phyloP scores from a whole-genome alignment of 1,140 invertebrate species.

The Berghia stephanieae region DNA sequence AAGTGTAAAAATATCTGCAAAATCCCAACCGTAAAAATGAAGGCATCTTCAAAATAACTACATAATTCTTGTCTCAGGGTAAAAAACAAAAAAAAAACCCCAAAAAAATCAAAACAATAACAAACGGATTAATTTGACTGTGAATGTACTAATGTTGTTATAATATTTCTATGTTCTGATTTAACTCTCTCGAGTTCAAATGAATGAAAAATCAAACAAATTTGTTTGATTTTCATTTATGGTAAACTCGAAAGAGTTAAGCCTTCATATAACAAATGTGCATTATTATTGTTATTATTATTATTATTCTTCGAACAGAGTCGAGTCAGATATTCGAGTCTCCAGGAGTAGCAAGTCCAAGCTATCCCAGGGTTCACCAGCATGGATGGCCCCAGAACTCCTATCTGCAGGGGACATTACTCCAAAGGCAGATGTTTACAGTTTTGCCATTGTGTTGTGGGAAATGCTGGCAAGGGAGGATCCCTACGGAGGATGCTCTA shows the following conservation, averaged over 20 bases:
- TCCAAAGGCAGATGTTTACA: conserved; percentile 89
- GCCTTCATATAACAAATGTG: neutral
- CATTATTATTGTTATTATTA: neutral
- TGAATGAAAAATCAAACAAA: too few relatives aligned
- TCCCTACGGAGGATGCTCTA: conserved; percentile 84
- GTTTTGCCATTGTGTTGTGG: conserved; percentile 96
- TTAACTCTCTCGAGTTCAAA: too few relatives aligned
- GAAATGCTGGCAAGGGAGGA: conserved; percentile 93
- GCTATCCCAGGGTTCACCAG: conserved; percentile 40
- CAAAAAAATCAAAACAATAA: too few relatives aligned
- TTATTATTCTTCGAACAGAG: conserved; percentile 39
- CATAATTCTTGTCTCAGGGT: too few relatives aligned
- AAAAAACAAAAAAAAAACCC: too few relatives aligned
- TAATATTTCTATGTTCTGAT: too few relatives aligned
- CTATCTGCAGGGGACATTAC: conserved; percentile 56
- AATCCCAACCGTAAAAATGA: too few relatives aligned
- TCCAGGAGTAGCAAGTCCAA: conserved; percentile 38
- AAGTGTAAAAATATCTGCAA: too few relatives aligned
- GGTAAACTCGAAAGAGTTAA: neutral
- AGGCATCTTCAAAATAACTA: too few relatives aligned
- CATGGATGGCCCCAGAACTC: conserved; percentile 62
- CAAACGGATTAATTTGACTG: too few relatives aligned
- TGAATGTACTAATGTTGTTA: too few relatives aligned
- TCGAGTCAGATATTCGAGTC: conserved; percentile 54
- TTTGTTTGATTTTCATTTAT: neutral